Base-by-base conservation (phyloP, 2,797 vertebrate genomes). In the Erpetoichthys calabaricus region DNA sequence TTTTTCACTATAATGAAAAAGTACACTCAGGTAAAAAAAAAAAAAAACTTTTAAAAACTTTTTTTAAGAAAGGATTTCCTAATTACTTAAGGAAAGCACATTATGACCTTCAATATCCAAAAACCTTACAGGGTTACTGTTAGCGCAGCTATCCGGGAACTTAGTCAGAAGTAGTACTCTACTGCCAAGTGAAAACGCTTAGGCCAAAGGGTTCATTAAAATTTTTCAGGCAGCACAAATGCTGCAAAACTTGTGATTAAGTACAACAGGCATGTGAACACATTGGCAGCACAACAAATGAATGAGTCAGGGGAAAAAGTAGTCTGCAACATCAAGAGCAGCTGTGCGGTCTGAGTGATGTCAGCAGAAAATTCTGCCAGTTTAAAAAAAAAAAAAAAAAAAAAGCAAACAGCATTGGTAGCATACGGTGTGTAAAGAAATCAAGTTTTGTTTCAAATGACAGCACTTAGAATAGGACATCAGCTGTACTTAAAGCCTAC, bases 131-230 rank as follows among this genome's bases (percentile, higher is more conserved):
- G 1, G 25, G 6, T 42, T 6, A 41, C 5, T 49, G 45, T 5
- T 8, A 25, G 5, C 7, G 6, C 57, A 42, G 57, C n/a, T 59
- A 42, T 25, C 44, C n/a, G 42, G n/a, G 50, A 49, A 42, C 44
- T 63, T 49, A 59, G 44, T 63, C 55, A 59, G 57, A 51, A 59
- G 51, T 45, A 9, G 7, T 54, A 45, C 56, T 49, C n/a, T 8
- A 47, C 43, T 43, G 53, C 60, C 57, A 9, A 8, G 5, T 1
- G 25, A 45, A 5, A 55, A 8, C 7, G 42, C 44, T n/a, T 44
- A 54, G 53, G 41, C 25, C 53, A 41, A 42, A 7, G 56, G 8
- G 56, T 49, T 57, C 41, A 51, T 51, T 57, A 57, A 51, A 42
- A 51, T 51, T n/a, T 51, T 51, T 44, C 25, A 44, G 44, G 41